phyloP scores from a whole-genome alignment of 2,113 vertebrate species.

The Strigops habroptila region DNA sequence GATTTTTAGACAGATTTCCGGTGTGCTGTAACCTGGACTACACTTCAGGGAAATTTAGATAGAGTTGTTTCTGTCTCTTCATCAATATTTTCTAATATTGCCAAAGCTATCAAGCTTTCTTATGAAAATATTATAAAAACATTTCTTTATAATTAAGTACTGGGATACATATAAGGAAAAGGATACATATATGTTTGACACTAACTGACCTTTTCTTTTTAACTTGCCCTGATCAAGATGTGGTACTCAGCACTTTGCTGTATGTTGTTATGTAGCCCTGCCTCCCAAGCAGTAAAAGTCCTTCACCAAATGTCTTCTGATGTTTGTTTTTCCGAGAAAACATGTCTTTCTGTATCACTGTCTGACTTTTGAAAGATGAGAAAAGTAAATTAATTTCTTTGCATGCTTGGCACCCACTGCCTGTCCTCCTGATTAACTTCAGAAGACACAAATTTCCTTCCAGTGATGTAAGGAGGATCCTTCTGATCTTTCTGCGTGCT shows the following conservation, averaged over 20 bases:
- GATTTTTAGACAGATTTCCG: neutral
- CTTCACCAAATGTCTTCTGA: neutral
- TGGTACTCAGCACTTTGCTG: neutral
- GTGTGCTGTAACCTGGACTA: neutral
- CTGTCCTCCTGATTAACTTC: neutral
- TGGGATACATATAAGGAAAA: neutral
- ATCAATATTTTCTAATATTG: neutral
- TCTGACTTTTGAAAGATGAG: neutral
- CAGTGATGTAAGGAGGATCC: neutral
- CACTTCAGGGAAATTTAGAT: neutral
- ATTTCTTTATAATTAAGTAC: neutral
- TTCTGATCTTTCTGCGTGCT: neutral
- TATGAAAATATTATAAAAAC: neutral
- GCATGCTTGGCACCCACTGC: neutral
- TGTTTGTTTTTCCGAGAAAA: neutral
- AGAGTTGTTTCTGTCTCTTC: neutral
- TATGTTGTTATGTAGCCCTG: neutral
- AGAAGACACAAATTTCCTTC: neutral
- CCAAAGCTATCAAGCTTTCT: neutral
- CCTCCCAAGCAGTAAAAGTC: neutral
- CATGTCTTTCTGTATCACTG: neutral
- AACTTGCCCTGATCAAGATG: neutral
- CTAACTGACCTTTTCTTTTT: neutral
- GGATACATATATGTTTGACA: neutral
- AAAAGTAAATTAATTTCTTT: neutral